phyloP scores from a whole-genome alignment of 2,888 invertebrate genomes.

The Morinoia aosen region DNA sequence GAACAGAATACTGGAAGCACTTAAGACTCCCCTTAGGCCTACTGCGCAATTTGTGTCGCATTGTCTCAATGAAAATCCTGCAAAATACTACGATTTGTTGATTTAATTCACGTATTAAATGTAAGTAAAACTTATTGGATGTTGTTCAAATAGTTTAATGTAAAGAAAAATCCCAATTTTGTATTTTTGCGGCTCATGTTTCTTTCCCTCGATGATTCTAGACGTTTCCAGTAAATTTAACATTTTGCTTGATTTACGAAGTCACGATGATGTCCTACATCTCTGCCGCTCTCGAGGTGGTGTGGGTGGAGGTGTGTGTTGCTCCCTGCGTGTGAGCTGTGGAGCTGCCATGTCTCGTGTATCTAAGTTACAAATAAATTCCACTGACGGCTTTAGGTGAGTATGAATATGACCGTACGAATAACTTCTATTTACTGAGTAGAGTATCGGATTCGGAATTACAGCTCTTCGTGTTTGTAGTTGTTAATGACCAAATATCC shows the following conservation, averaged over 20 bases:
- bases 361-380: background rate
- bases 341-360: background rate
- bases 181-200: no score
- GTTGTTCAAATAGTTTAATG: background rate
- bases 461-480: conserved; percentile 3
- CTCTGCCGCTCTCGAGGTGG: background rate
- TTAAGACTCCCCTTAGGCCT: no score
- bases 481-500: background rate
- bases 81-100: no score
- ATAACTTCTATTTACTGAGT: background rate
- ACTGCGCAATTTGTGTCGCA: no score
- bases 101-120: no score
- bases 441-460: background rate
- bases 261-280: background rate
- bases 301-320: background rate
- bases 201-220: background rate
- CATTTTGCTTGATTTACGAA: background rate
- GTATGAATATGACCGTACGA: background rate
- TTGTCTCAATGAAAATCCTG: no score
- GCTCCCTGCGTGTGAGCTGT: background rate
- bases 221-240: background rate
- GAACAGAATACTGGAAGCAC: no score
- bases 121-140: background rate
- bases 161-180: background rate
- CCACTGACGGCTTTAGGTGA: background rate